These are phyloP conservation scores for Odontophorus gujanensis DNA, from an alignment of 2,113 vertebrate genomes.

Conservation along the genomic window DNA sequence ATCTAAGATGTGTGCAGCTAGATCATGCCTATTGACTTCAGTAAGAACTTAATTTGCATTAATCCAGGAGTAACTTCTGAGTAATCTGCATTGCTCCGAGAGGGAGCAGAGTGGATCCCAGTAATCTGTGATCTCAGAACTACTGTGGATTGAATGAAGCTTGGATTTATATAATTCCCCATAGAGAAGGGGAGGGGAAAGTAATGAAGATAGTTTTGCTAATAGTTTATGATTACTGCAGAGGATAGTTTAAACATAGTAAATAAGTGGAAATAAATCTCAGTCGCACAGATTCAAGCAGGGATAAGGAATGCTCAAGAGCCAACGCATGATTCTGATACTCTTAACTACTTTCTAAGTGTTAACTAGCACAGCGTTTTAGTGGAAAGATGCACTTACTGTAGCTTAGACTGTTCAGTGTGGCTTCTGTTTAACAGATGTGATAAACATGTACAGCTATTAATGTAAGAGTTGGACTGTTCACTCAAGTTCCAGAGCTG, in stretches of 20 bases:
- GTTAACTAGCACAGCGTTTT: neutral
- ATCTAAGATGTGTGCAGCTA: neutral
- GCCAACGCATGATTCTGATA: neutral
- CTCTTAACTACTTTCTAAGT: neutral
- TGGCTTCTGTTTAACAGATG: neutral
- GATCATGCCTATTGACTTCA: neutral
- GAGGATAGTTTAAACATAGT: neutral
- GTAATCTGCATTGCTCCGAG: neutral
- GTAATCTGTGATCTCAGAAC: neutral
- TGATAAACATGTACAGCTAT: neutral
- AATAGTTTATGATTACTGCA: neutral
- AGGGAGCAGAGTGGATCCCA: neutral
- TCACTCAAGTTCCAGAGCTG: neutral
- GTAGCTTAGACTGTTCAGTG: neutral
- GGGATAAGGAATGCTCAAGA: neutral
- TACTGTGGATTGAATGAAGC: neutral
- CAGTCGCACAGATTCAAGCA: neutral
- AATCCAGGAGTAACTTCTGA: slow-evolving; percentile 63
- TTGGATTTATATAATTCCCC: neutral
- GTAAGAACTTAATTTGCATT: slow-evolving; percentile 36
- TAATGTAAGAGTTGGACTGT: neutral
- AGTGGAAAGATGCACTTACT: neutral
- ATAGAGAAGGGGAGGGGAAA: neutral
- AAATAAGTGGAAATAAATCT: neutral
- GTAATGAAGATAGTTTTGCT: neutral